phyloP scores from a whole-genome alignment of 2,113 vertebrate genomes.

The Callaeas wilsoni region DNA sequence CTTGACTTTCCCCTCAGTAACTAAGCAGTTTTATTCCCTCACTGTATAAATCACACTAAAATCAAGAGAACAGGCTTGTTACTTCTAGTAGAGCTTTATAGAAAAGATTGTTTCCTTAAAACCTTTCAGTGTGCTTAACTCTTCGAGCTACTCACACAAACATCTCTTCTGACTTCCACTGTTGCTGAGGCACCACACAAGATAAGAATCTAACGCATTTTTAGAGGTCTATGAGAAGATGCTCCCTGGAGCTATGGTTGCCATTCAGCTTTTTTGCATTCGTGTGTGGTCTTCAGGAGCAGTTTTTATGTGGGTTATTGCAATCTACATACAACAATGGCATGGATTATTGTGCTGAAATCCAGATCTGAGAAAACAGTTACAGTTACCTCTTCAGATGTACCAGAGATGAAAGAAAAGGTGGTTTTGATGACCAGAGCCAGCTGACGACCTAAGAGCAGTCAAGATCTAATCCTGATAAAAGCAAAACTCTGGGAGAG shows the following conservation, averaged over 20 bases:
- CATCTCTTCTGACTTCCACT: not conserved
- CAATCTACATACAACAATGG: not conserved
- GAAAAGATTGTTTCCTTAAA: not conserved
- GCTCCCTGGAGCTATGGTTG: not conserved
- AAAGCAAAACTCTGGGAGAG: not conserved
- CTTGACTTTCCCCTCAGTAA: not conserved
- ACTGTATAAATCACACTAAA: not conserved
- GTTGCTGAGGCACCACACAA: not conserved
- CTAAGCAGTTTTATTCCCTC: not conserved
- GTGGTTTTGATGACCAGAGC: not conserved
- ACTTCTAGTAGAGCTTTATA: not conserved
- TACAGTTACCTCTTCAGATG: not conserved
- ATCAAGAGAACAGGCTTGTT: not conserved
- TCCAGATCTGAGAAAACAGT: not conserved
- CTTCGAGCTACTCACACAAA: not conserved
- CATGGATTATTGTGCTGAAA: not conserved
- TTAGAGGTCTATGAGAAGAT: constrained; percentile 39
- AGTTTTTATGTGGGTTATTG: constrained; percentile 20
- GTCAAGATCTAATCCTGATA: not conserved
- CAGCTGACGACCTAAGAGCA: not conserved
- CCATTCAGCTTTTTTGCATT: constrained; percentile 3
- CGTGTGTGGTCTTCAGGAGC: constrained; percentile 31
- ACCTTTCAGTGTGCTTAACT: not conserved
- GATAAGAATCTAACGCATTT: constrained; percentile 35
- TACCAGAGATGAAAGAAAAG: constrained; percentile 15